Percentiles rank a stretch among this genome's conserved stretches.
Evolutionary conservation across 2,888 invertebrate genomes (phyloP).

Genomic region (Synergus umbraculus): DNA sequence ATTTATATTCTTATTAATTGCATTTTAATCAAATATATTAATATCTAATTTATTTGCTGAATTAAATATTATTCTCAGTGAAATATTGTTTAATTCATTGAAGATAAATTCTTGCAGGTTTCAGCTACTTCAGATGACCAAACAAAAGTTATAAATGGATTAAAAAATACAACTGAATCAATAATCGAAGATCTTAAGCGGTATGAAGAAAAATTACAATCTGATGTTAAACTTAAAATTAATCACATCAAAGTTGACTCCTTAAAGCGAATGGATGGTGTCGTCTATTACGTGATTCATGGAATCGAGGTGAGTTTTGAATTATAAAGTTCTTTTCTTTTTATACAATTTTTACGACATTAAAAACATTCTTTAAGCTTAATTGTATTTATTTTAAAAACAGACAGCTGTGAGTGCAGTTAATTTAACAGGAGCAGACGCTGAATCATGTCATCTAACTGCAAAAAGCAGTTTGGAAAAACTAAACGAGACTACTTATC

Average conservation of each 20-base stretch:
- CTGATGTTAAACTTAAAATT: conserved; percentile 14
- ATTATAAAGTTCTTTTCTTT: neutral
- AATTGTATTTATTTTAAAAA: neutral
- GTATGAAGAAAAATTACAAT: conserved; percentile 20
- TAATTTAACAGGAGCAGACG: conserved; percentile 20
- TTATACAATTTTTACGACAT: neutral
- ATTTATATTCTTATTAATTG: neutral
- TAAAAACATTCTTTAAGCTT: neutral
- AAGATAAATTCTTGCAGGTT: neutral
- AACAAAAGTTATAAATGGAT: conserved; percentile 10
- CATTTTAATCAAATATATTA: neutral
- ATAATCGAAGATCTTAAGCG: conserved; percentile 17
- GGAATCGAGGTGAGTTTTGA: conserved; percentile 24
- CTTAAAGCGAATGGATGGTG: conserved; percentile 5
- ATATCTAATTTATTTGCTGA: neutral
- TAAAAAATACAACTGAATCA: conserved; percentile 16
- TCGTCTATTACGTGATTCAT: conserved; percentile 27
- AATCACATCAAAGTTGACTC: conserved; percentile 19
- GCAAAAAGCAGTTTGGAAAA: neutral
- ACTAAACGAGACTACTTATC: conserved; percentile 31
- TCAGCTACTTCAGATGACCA: conserved; percentile 1
- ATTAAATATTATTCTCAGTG: neutral
- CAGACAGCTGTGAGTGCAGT: conserved; percentile 32
- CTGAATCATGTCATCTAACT: conserved; percentile 21
- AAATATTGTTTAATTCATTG: no score